These are phyloP conservation scores for Rhagoletis zephyria DNA, from an alignment of 1,140 invertebrate genomes.

Conservation along the genomic window DNA sequence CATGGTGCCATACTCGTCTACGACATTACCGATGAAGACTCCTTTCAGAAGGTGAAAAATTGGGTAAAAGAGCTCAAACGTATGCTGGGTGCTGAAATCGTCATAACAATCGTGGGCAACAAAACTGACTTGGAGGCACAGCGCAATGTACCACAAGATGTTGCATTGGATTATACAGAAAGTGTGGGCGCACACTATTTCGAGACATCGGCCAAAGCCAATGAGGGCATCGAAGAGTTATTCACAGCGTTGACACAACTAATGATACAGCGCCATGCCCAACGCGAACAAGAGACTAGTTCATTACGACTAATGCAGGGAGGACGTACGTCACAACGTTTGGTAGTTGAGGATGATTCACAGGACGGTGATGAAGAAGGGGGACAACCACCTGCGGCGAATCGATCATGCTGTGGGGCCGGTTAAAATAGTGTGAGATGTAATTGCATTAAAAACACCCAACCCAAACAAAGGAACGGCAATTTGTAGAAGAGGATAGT, in stretches of 20 bases:
- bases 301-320: constrained; percentile 51
- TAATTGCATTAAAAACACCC: constrained; percentile 3
- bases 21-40: constrained; percentile 97
- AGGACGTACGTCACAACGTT: constrained; percentile 69
- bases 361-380: constrained; percentile 76
- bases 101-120: constrained; percentile 95
- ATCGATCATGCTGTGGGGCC: constrained; percentile 72
- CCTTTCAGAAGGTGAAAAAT: constrained; percentile 97
- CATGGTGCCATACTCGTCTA: constrained; percentile 98
- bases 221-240: constrained; percentile 93
- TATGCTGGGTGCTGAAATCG: constrained; percentile 94
- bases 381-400: constrained; percentile 55
- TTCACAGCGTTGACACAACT: constrained; percentile 87
- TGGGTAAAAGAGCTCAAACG: constrained; percentile 98
- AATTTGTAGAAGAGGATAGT: neutral
- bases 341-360: constrained; percentile 72
- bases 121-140: constrained; percentile 97
- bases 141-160: constrained; percentile 85
- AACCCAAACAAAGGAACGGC: neutral
- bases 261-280: constrained; percentile 63
- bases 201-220: constrained; percentile 95
- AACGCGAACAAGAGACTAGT: constrained; percentile 60
- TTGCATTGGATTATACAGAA: constrained; percentile 89
- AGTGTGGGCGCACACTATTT: constrained; percentile 95
- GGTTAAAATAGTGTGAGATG: constrained; percentile 47